Evolutionary conservation across 2,797 vertebrate species (phyloP).

Genomic region (Phyllotis vaccarum): DNA sequence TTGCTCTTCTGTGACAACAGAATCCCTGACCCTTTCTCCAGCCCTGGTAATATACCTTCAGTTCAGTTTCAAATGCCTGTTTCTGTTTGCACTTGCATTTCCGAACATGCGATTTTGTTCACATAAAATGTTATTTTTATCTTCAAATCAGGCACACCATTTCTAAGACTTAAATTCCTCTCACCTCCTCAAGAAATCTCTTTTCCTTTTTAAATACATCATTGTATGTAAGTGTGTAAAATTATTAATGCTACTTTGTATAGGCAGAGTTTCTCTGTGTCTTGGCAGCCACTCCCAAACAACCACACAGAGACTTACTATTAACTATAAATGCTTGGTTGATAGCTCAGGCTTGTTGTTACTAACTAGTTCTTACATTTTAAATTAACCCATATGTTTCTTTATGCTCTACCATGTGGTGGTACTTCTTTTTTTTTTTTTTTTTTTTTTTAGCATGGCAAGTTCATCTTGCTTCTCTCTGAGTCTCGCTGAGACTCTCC

Average conservation of each 20-base stretch:
- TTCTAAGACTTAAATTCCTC: not conserved
- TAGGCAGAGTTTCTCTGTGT: not conserved
- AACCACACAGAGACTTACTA: not conserved
- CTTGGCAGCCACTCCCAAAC: not conserved
- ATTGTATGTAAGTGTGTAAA: conserved; percentile 4
- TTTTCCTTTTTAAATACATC: not conserved
- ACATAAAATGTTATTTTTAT: not conserved
- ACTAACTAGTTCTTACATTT: not conserved
- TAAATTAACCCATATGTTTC: not conserved
- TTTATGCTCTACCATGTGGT: too few relatives aligned
- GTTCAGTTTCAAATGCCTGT: not conserved
- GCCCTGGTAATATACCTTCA: not conserved
- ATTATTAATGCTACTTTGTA: conserved; percentile 13
- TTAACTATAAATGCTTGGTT: not conserved
- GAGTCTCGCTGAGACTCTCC: not conserved
- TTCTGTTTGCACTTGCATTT: not conserved
- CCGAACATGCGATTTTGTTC: conserved; percentile 2
- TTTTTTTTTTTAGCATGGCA: too few relatives aligned
- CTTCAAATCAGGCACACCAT: not conserved
- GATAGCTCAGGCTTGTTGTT: not conserved
- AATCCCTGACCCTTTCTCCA: not conserved
- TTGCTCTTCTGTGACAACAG: not conserved
- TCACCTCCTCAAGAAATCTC: not conserved
- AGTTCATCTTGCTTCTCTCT: too few relatives aligned
- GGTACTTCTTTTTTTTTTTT: too few relatives aligned